phyloP scores from a whole-genome alignment of 2,888 invertebrate genomes.

The Gerris lacustris region DNA sequence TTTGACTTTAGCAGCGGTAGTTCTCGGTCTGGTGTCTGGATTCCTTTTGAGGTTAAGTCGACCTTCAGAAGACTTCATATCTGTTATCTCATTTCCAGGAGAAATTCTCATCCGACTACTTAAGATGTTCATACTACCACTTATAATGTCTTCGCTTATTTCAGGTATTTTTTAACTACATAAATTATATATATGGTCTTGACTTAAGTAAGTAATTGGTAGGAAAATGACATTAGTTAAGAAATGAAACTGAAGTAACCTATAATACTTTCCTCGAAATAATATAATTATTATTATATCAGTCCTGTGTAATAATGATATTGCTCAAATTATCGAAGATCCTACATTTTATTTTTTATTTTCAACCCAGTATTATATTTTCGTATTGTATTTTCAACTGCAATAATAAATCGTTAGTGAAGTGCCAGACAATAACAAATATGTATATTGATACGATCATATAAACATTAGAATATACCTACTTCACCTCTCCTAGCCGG shows the following conservation, averaged over 20 bases:
- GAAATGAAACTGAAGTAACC: background rate
- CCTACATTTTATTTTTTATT: too few species aligned
- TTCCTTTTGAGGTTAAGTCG: constrained; percentile 41
- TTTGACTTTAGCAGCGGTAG: constrained; percentile 45
- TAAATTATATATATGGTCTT: background rate
- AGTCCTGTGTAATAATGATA: too few species aligned
- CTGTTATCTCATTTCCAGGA: constrained; percentile 52
- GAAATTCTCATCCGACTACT: constrained; percentile 54
- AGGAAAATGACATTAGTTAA: background rate
- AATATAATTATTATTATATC: too few species aligned
- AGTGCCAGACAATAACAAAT: too few species aligned
- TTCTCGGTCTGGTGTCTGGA: constrained; percentile 48
- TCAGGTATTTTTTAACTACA: constrained; percentile 38
- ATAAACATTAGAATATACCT: too few species aligned
- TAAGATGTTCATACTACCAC: constrained; percentile 56
- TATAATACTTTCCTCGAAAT: too few species aligned
- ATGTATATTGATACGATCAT: too few species aligned
- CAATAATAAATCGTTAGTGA: too few species aligned
- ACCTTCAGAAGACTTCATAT: constrained; percentile 41
- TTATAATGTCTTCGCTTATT: constrained; percentile 52
- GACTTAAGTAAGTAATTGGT: background rate
- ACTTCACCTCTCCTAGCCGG: too few species aligned
- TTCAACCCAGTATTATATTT: too few species aligned
- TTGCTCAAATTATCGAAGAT: too few species aligned
- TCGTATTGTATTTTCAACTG: too few species aligned